Evolutionary conservation across 1,140 invertebrate genomes (phyloP).

Genomic region (Calephelis nemesis): DNA sequence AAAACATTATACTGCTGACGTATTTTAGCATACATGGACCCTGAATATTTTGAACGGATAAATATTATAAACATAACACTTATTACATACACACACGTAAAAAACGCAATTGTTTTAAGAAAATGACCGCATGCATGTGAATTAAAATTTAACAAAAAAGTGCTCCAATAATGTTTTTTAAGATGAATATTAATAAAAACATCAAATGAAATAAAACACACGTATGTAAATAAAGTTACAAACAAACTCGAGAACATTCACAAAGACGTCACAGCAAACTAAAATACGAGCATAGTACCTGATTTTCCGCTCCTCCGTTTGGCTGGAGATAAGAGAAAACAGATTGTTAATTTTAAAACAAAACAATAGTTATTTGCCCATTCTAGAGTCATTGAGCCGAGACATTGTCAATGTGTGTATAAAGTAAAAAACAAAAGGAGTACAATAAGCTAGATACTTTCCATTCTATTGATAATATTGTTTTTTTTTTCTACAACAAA

Average conservation of each 20-base stretch:
- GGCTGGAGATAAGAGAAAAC: slow-evolving; percentile 66
- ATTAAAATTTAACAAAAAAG: no score
- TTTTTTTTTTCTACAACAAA: no score
- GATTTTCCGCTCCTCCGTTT: slow-evolving; percentile 68
- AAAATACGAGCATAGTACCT: slow-evolving; percentile 47
- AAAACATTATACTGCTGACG: no score
- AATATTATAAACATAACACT: no score
- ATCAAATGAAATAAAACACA: slow-evolving; percentile 2
- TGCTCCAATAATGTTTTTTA: no score
- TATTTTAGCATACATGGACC: no score
- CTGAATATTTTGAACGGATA: no score
- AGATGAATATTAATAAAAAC: no score
- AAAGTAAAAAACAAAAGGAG: neutral
- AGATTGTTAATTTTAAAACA: slow-evolving; percentile 20
- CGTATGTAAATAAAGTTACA: slow-evolving; percentile 21
- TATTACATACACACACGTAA: no score
- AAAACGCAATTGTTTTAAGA: no score
- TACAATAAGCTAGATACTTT: neutral
- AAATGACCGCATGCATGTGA: no score
- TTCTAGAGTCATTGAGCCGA: slow-evolving; percentile 1
- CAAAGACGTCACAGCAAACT: slow-evolving; percentile 26
- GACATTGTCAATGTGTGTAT: neutral
- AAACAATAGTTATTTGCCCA: slow-evolving; percentile 18
- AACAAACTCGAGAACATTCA: slow-evolving; percentile 21
- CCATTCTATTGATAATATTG: no score